Conservation (phyloP, 2,113 vertebrate species). For the Craseonycteris thonglongyai region DNA sequence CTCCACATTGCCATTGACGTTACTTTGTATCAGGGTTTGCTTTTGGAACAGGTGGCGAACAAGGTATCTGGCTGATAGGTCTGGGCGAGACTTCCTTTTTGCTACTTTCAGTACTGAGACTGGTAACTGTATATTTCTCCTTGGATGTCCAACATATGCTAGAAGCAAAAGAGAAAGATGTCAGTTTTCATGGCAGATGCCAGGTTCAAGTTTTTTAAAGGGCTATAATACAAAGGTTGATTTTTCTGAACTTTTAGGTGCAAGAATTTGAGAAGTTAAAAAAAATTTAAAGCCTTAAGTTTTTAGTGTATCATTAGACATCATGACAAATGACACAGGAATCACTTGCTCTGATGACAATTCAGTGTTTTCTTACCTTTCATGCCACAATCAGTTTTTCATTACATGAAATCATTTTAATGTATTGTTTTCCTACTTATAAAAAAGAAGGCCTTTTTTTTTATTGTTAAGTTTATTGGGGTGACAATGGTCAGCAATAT, state of each 20-base stretch:
- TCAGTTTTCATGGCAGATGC: not conserved
- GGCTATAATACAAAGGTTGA: not conserved
- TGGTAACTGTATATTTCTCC: constrained; percentile 77
- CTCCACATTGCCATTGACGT: constrained; percentile 75
- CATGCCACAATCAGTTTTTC: not conserved
- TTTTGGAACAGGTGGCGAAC: constrained; percentile 82
- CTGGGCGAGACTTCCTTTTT: constrained; percentile 74
- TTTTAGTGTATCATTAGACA: not conserved
- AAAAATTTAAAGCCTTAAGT: not conserved
- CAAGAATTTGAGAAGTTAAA: constrained; percentile 8
- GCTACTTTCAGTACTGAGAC: constrained; percentile 74
- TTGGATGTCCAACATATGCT: constrained; percentile 80
- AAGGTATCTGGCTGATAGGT: constrained; percentile 80
- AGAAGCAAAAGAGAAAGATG: constrained; percentile 1
- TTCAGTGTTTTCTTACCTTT: not conserved
- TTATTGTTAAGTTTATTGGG: too few relatives aligned
- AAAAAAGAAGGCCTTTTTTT: too few relatives aligned
- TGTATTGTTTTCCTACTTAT: not conserved
- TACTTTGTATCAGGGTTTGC: constrained; percentile 80
- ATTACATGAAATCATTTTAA: constrained; percentile 16
- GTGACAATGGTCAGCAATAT: too few relatives aligned
- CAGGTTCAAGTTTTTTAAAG: not conserved
- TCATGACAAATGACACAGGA: not conserved
- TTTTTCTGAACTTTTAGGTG: not conserved
- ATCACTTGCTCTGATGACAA: not conserved